Evolutionary conservation across 2,888 invertebrate genomes (phyloP), one percentile per base, ranked within the genome.

Genomic region (Laothoe populi): DNA sequence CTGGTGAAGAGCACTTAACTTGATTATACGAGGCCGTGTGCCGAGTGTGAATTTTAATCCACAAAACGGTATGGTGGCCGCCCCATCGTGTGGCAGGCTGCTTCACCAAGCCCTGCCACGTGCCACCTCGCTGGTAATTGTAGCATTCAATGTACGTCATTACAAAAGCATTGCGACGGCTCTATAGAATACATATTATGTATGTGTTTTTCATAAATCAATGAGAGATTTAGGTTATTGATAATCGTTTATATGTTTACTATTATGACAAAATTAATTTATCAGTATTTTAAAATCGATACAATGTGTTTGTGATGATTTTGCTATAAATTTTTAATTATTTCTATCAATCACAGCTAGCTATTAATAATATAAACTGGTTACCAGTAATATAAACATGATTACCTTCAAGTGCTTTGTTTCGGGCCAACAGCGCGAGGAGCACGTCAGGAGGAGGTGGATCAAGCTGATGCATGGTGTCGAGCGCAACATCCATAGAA

Each of bases 381-480:
- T 4, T 42, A 13, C 5, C 21, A 13, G 16, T 7, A 40, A 38
- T 45, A 26, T 40, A 16, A 19, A 16, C 16, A 61, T 21, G 75
- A 94, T 93, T 94, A 98, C 98, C 97, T 97, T 97, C 97, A 57
- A 98, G 94, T 65, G 96, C 96, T 88, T 97, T 97, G 88, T 98
- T 98, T 82, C 97, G 95, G 44, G 97, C 96, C 66, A 98, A 94
- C 63, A 98, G 93, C 11, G 97, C 97, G 57, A 97, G 93, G 61
- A 98, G 94, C 70, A 98, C 96, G 82, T 98, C 97, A 23, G 97
- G 96, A 83, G 96, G 96, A 65, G 96, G 96, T 77, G 92, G 92
- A 64, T 91, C 90, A 60, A 92, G 75, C 57, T 86, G 84, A 69
- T 90, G 90, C 86, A 90, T 87, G 64, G 78, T 74, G 65, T 88